Percentiles rank a stretch among this genome's conserved stretches.
Evolutionary conservation across 2,888 invertebrate genomes (phyloP).

Genomic region (Eristalis arbustorum): DNA sequence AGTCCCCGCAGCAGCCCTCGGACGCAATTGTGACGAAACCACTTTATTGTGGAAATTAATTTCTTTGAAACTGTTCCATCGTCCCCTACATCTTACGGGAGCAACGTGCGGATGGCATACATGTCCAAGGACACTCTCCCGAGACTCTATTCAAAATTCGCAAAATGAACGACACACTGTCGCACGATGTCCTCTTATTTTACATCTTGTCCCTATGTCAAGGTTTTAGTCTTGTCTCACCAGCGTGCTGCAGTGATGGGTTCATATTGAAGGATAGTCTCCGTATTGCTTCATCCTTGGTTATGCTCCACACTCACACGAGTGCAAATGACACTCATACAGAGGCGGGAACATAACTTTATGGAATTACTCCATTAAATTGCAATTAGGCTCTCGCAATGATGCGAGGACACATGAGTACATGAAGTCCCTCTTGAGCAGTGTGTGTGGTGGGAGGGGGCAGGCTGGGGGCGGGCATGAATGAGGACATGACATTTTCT

Average conservation of each 20-base stretch:
- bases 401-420: slow-evolving; percentile 1
- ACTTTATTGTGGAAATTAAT: not conserved
- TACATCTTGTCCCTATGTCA: not conserved
- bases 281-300: not conserved
- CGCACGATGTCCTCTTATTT: not conserved
- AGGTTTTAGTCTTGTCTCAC: not conserved
- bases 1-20: not conserved
- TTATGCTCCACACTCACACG: not conserved
- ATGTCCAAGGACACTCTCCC: not conserved
- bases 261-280: slow-evolving; percentile 24
- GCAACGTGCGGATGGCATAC: not conserved
- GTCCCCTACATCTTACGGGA: not conserved
- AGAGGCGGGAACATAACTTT: slow-evolving; percentile 1
- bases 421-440: not conserved
- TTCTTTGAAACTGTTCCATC: not conserved
- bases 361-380: slow-evolving; percentile 61
- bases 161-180: not conserved
- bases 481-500: slow-evolving; percentile 58
- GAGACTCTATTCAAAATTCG: not conserved
- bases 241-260: not conserved
- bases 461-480: not conserved
- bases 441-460: not conserved
- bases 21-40: not conserved
- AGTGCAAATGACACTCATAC: not conserved
- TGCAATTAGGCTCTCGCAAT: slow-evolving; percentile 52